A percentile compares a stretch with the other conserved stretches of the same genome.
phyloP scores from a whole-genome alignment of 53 echinoderm and acorn worm genomes.

The Paelopatides confundens region DNA sequence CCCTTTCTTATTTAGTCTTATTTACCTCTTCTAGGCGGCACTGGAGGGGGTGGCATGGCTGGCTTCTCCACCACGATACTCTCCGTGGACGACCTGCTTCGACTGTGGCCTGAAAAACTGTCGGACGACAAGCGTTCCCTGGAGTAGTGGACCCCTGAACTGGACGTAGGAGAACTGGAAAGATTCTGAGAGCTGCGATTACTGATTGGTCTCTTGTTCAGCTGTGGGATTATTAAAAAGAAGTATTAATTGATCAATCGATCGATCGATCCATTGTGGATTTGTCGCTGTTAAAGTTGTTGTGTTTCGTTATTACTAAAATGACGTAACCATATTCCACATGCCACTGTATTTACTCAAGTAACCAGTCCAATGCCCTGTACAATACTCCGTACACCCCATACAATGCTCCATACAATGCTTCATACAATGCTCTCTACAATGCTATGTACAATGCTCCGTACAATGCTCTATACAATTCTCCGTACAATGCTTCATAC shows the following conservation, averaged over 20 bases:
- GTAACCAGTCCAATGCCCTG: no score
- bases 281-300: neutral
- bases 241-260: neutral
- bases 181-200: constrained; percentile 64
- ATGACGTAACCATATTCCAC: no score
- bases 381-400: no score
- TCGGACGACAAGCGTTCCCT: constrained; percentile 37
- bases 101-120: constrained; percentile 12
- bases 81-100: constrained; percentile 48
- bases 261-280: neutral
- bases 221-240: neutral
- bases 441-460: no score
- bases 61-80: constrained; percentile 60
- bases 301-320: no score
- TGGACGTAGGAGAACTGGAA: constrained; percentile 60
- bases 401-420: no score
- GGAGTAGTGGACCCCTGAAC: neutral
- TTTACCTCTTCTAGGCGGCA: constrained; percentile 95
- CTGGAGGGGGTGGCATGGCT: constrained; percentile 92
- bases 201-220: constrained; percentile 14
- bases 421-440: no score
- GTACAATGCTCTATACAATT: no score
- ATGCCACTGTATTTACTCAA: no score
- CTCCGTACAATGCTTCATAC: no score
- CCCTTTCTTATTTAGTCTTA: no score